Percentiles rank a stretch among this genome's conserved stretches.
Evolutionary conservation across 1,140 invertebrate genomes (phyloP).

Genomic region (Diachasmimorpha longicaudata): DNA sequence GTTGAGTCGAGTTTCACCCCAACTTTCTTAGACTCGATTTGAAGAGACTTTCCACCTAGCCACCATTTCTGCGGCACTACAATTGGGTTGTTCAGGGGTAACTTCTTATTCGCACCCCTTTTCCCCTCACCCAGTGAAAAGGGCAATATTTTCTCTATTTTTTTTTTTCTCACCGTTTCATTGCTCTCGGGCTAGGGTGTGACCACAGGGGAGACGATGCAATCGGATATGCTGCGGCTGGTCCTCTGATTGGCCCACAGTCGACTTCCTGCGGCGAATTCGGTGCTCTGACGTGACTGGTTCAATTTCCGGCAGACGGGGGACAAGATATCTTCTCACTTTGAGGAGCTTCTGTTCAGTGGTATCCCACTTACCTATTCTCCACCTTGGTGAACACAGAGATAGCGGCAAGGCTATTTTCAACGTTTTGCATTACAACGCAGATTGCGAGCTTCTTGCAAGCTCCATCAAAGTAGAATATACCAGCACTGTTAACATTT

Average conservation of each 20-base stretch:
- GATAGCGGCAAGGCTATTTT: background rate
- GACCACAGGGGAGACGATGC: background rate
- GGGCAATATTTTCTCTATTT: no score
- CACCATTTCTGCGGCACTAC: background rate
- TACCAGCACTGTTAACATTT: no score
- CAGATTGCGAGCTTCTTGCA: background rate
- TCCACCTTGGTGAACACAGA: background rate
- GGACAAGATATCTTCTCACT: conserved; percentile 17
- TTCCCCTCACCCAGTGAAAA: background rate
- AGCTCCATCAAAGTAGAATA: background rate
- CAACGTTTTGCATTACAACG: background rate
- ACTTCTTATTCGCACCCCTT: background rate
- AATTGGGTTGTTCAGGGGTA: conserved; percentile 13
- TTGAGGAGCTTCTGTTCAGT: conserved; percentile 22
- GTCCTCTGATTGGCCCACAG: conserved; percentile 16
- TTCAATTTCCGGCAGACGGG: conserved; percentile 22
- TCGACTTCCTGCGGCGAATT: conserved; percentile 18
- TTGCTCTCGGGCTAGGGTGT: background rate
- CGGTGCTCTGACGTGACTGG: conserved; percentile 19
- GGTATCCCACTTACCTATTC: background rate
- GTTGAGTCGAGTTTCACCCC: conserved; percentile 6
- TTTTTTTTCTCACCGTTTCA: background rate
- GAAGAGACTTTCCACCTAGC: conserved; percentile 20
- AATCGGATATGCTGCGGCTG: conserved; percentile 17
- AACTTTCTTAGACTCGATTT: conserved; percentile 22